phyloP scores from a whole-genome alignment of 2,113 vertebrate species.

The Syrrhaptes paradoxus region DNA sequence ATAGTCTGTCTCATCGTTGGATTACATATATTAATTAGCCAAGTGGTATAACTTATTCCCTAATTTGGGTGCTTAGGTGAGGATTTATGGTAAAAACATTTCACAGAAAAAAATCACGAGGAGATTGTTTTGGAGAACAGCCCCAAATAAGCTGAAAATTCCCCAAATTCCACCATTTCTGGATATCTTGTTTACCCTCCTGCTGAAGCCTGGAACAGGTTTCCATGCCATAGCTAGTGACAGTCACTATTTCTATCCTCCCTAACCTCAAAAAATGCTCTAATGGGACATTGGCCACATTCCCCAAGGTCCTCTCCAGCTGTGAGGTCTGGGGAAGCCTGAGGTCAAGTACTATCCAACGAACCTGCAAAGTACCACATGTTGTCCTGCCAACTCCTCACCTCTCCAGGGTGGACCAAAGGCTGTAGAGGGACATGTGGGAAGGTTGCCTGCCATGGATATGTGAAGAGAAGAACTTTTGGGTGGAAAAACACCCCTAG shows the following conservation, averaged over 20 bases:
- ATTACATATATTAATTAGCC: not conserved
- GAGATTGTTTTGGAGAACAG: not conserved
- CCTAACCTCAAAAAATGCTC: not conserved
- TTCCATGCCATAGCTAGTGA: not conserved
- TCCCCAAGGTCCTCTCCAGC: not conserved
- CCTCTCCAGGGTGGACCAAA: not conserved
- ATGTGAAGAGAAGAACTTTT: not conserved
- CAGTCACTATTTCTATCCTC: not conserved
- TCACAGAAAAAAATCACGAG: not conserved
- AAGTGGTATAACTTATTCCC: not conserved
- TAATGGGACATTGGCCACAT: not conserved
- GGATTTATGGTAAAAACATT: not conserved
- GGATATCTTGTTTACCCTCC: not conserved
- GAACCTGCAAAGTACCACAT: not conserved
- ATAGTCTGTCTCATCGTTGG: accelerated
- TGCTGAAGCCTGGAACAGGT: not conserved
- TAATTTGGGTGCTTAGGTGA: not conserved
- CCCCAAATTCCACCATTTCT: not conserved
- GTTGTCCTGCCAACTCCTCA: not conserved
- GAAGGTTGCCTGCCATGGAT: not conserved
- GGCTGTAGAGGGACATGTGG: not conserved
- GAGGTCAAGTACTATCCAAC: not conserved
- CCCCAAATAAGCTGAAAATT: not conserved
- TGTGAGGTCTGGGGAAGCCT: not conserved
- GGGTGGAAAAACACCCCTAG: not conserved